A percentile compares a stretch with the other conserved stretches of the same genome.
These are phyloP conservation scores for Trypoxylus dichotomus DNA, from an alignment of 1,140 invertebrate species.

Conservation along the genomic window DNA sequence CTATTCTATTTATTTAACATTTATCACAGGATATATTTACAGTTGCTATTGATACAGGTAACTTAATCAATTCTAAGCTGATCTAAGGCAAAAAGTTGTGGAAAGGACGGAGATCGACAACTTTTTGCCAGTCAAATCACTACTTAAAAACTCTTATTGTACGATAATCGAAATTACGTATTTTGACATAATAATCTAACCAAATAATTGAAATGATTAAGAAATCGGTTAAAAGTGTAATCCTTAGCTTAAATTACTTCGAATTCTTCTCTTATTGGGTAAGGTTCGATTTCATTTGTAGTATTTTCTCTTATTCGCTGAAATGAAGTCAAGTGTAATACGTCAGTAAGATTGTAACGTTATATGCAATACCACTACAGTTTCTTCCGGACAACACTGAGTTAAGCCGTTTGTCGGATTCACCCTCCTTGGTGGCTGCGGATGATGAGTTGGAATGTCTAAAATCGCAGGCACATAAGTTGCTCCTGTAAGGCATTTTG, in stretches of 20 bases:
- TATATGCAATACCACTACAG: slow-evolving; percentile 11
- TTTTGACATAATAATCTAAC: background rate
- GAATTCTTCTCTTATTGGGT: background rate
- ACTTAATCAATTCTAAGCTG: background rate
- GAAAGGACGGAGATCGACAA: slow-evolving; percentile 40
- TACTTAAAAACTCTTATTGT: slow-evolving; percentile 13
- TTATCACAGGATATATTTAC: slow-evolving; percentile 26
- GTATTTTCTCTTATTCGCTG: background rate
- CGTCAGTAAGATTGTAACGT: background rate
- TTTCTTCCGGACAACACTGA: slow-evolving; percentile 39
- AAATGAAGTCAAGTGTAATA: background rate
- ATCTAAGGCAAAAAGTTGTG: slow-evolving; percentile 34
- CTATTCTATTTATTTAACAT: slow-evolving; percentile 18
- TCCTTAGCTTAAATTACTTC: background rate
- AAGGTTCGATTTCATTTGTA: background rate
- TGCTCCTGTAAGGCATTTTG: slow-evolving; percentile 60
- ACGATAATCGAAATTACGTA: slow-evolving; percentile 21
- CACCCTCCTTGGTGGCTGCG: slow-evolving; percentile 51
- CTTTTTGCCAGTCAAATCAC: slow-evolving; percentile 32
- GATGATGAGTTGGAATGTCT: slow-evolving; percentile 48
- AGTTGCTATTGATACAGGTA: slow-evolving; percentile 19
- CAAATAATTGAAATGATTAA: background rate
- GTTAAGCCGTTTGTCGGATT: slow-evolving; percentile 42
- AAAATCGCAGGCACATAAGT: slow-evolving; percentile 47
- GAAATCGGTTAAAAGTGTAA: background rate